Conservation (phyloP, 2,797 vertebrate genomes). For the Fundulus diaphanus region DNA sequence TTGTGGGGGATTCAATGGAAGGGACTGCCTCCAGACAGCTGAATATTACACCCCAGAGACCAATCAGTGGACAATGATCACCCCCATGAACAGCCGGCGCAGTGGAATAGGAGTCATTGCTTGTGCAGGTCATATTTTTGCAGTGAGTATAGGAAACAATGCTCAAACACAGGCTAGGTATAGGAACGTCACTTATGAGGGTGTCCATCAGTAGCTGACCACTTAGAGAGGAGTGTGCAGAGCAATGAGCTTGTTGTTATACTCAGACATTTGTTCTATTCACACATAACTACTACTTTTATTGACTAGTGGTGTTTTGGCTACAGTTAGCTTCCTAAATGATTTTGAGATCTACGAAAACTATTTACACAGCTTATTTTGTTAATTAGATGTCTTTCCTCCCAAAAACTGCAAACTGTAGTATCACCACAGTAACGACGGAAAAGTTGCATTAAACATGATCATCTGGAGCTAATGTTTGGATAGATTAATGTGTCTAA, state of each 20-base stretch:
- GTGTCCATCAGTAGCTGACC: neutral
- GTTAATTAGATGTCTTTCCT: no score
- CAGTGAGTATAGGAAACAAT: constrained; percentile 45
- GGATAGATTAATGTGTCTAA: neutral
- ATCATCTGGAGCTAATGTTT: neutral
- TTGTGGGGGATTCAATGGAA: constrained; percentile 85
- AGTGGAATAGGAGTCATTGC: constrained; percentile 69
- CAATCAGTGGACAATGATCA: constrained; percentile 85
- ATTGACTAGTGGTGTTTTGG: neutral
- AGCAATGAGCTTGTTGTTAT: neutral
- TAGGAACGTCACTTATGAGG: neutral
- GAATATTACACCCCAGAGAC: constrained; percentile 77
- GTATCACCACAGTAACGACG: no score
- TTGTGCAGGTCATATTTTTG: constrained; percentile 50
- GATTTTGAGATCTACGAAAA: neutral
- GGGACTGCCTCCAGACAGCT: constrained; percentile 77
- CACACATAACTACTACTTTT: neutral
- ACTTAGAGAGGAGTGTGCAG: neutral
- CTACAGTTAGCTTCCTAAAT: neutral
- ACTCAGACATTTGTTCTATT: neutral
- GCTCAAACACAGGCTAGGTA: neutral
- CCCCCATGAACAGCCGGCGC: constrained; percentile 76
- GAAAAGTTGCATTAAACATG: neutral
- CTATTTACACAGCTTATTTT: neutral
- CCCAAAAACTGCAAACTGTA: no score